Evolutionary conservation across 2,113 vertebrate genomes (phyloP), one percentile per base, ranked within the genome.

Genomic region (Labrus mixtus): DNA sequence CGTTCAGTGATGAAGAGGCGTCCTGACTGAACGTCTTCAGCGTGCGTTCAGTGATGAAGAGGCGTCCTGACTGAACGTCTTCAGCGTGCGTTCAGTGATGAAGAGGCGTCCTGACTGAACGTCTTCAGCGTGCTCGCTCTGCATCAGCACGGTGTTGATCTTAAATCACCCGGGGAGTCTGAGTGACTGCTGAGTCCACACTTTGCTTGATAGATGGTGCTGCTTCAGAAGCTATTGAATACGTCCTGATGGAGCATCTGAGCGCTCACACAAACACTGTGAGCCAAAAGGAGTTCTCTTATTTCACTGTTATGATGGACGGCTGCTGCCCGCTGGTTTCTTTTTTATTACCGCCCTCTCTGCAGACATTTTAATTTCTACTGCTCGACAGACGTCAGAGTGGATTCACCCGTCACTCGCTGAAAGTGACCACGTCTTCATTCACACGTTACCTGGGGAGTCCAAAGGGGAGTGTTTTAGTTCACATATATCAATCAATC

Each of bases 121-220:
- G 85, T 78, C 88, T 76, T 91, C 81, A 80, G 71, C 67, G 64
- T 78, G 68, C 78, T 83, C 78, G 74, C 86, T 60, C 67, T 78
- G 68, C 85, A 87, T 88, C 83, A 84, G 89, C 76, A 71, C 78
- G 60, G 68, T 78, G 60, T 78, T 62, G 78, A 79, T 73, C 86
- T 76, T 92, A 90, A 91, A 90, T 92, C 90, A 86, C 83, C 58
- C 6, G 12, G 1, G 73, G 64, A 59, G 82, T 84, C 82, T 79
- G 71, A 65, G 67, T 85, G 85, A 87, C 84, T 83, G 91, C 91
- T 92, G 91, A 92, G 86, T 89, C 83, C 71, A 87, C 90, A 88
- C 53, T 91, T 88, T 81, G 58, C 48, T 78, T 91, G 89, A 92
- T 90, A 74, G 84, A 91, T 90, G 70, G 82, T 78, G 81, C 82